phyloP scores from a whole-genome alignment of 2,797 vertebrate species.

The Scolopax rusticola region DNA sequence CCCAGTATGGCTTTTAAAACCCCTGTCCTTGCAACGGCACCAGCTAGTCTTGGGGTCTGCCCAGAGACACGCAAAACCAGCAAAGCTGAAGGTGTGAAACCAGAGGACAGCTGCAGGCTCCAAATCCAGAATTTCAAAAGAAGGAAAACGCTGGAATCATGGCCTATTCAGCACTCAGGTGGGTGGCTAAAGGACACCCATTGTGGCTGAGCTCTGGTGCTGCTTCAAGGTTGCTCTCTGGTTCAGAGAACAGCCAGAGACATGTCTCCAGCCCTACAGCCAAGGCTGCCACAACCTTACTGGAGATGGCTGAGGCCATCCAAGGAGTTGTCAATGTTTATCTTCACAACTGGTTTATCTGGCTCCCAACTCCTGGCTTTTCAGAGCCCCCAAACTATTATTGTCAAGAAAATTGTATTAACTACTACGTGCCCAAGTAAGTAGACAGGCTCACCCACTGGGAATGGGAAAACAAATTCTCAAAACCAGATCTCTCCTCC shows the following conservation, averaged over 20 bases:
- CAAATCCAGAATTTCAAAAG: background rate
- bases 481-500: background rate
- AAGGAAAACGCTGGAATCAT: background rate
- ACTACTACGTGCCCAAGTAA: background rate
- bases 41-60: background rate
- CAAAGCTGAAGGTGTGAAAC: background rate
- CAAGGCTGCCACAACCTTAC: background rate
- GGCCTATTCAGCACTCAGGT: background rate
- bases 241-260: rapidly evolving
- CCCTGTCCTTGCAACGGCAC: rapidly evolving
- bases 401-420: slow-evolving; percentile 1
- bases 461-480: slow-evolving; percentile 35
- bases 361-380: slow-evolving; percentile 10
- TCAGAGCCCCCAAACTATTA: background rate
- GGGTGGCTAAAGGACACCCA: rapidly evolving
- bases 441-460: background rate
- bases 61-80: background rate
- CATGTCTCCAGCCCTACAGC: background rate
- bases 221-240: background rate
- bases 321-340: background rate
- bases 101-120: rapidly evolving
- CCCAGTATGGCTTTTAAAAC: background rate
- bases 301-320: background rate
- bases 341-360: background rate
- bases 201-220: background rate